Evolutionary conservation across 2,888 invertebrate genomes (phyloP), one percentile per base, ranked within the genome.

Genomic region (Tenthredo livida): DNA sequence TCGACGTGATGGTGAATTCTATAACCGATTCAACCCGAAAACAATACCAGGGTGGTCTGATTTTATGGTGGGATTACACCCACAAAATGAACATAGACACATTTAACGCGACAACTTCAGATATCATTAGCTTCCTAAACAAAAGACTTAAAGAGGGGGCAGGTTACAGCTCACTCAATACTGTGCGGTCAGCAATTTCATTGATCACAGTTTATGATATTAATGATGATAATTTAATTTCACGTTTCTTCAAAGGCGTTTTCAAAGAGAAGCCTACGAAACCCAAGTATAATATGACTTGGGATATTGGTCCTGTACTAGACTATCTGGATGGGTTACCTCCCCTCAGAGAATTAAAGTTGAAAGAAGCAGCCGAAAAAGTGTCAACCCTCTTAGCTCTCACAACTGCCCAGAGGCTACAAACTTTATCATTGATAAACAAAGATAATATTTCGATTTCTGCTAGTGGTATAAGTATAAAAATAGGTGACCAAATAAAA

Each of bases 11-110:
- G 85, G 70, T 84, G 84, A 86, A 87, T 7, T 89, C 70, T 1
- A 70, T 89, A 47, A 84, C 87, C 15, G 12, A 82, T 1, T 85
- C 86, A 47, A 88, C 89, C 10, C 25, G 86, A 7, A 87, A 86
- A 58, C 89, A 88, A 83, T 89, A 88, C 29, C 84, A 86, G 40
- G 37, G 67, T 17, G 86, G 47, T n/a, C 75, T 87, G 54, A 88
- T 85, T 70, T 77, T 78, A 6, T 89, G 88, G 87, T 86, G 86
- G 25, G 78, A 10, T 88, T 87, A 65, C 86, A 86, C 72, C 84
- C 82, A 50, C 75, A 40, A 84, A 80, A 86, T 25, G 37, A 70
- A 82, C 33, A 58, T 80, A 37, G 85, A 86, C 50, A 25, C 61
- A 6, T 85, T 67, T 37, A 37, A 78, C 47, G 47, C 70, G 5